A percentile compares a stretch with the other conserved stretches of the same genome.
Conservation (phyloP, 1,140 invertebrate genomes). For the Cydia strobilella region DNA sequence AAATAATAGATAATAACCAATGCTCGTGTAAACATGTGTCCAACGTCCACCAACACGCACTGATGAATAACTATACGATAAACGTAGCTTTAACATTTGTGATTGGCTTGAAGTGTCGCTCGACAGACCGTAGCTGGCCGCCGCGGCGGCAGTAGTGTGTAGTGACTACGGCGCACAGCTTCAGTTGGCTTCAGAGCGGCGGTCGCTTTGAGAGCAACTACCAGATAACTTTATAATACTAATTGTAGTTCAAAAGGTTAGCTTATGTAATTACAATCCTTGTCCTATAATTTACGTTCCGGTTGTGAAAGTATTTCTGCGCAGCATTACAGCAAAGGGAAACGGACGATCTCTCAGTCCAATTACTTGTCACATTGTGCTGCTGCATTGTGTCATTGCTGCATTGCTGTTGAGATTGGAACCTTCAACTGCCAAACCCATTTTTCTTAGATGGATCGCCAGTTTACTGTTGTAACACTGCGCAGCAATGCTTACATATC, state of each 20-base stretch:
- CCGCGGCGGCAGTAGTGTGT: constrained; percentile 64
- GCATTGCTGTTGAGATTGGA: too few relatives aligned
- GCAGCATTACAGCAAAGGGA: too few relatives aligned
- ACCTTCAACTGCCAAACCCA: too few relatives aligned
- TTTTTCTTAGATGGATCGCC: too few relatives aligned
- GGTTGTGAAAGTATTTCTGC: too few relatives aligned
- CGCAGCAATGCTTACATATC: too few relatives aligned
- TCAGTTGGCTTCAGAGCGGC: constrained; percentile 70
- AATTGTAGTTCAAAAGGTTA: constrained; percentile 6
- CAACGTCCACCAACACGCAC: constrained; percentile 34
- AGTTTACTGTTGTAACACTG: too few relatives aligned
- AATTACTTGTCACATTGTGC: too few relatives aligned
- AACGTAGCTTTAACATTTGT: constrained; percentile 47
- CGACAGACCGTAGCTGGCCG: constrained; percentile 67
- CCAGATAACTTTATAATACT: constrained; percentile 41
- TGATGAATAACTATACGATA: constrained; percentile 41
- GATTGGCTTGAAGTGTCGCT: constrained; percentile 73
- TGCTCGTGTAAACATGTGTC: constrained; percentile 1
- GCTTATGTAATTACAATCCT: too few relatives aligned
- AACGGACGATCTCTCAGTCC: too few relatives aligned
- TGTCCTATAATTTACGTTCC: too few relatives aligned
- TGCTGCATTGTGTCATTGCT: too few relatives aligned
- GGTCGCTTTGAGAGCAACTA: constrained; percentile 52
- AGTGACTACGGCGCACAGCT: constrained; percentile 74
- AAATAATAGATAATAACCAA: neutral